Evolutionary conservation across 92 coral and sea anemone genomes (phyloP), one percentile per base, ranked within the genome.

Genomic region (Hydrozoanthus gracilis): DNA sequence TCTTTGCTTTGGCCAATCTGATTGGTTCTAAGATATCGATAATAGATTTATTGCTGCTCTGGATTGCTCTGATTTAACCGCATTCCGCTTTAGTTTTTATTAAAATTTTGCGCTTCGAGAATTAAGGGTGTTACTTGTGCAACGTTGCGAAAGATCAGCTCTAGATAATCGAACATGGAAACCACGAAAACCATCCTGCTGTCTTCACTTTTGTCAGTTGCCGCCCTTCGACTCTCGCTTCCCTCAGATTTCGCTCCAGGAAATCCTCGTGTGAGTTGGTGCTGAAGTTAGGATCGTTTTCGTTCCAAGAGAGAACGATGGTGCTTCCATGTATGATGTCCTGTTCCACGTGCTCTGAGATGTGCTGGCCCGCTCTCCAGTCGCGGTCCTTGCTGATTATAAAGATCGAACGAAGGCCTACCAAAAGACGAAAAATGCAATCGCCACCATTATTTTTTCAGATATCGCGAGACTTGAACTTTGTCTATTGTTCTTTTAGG

Each of bases 221-320:
- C 39, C 39, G 39, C 39, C 39, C 39, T 27, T 27, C 39, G 39
- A 27, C 62, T 50, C 54, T 75, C 44, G 3, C 3, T 75, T 75
- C 45, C 10, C 14, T 50, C 50, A 75, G 79, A 12, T 52, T 0
- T 52, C 12, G 10, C 18, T 75, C 79, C 45, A 75, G 64, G 64
- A 49, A 75, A 14, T 51, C 62, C 44, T 50, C 44, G 45, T 75
- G 79, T 6, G 79, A 9, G 15, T 18, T 17, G 44, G 62, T 75
- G 11, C 2, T 49, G 64, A 51, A 75, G 8, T 50, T 8, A 12
- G 35, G 79, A 16, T 51, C 60, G 14, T 75, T 5, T 49, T 51
- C 79, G 15, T 75, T 75, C 79, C 79, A 75, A 49, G 79, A 75
- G 14, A 75, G 12, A 3, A 75, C 79, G 50, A 50, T 18, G 44